A percentile compares a stretch with the other conserved stretches of the same genome.
phyloP scores from a whole-genome alignment of 1,140 invertebrate species.

The Drosophila tsacasi region DNA sequence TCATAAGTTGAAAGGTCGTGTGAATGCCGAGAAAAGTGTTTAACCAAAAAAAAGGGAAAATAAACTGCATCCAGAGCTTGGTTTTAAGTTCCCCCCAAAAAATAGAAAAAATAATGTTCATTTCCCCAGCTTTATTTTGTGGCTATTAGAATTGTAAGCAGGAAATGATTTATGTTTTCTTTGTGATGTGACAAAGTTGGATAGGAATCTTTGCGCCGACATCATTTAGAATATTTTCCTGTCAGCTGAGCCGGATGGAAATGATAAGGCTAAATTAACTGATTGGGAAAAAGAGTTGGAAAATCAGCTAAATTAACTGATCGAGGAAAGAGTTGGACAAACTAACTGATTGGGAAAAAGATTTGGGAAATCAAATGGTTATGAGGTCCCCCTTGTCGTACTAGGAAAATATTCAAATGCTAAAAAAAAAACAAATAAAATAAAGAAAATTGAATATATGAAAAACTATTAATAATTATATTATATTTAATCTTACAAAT shows the following conservation, averaged over 20 bases:
- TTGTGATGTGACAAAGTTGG: slow-evolving; percentile 42
- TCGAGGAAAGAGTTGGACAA: neutral
- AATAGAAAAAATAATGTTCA: slow-evolving; percentile 7
- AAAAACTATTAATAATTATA: neutral
- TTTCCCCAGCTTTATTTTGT: slow-evolving; percentile 4
- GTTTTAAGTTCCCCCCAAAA: slow-evolving; percentile 23
- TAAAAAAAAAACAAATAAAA: no score
- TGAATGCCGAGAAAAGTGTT: slow-evolving; percentile 55
- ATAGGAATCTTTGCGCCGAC: slow-evolving; percentile 4
- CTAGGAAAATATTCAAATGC: no score
- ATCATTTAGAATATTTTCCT: slow-evolving; percentile 45
- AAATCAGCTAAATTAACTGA: neutral
- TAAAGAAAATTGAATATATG: neutral
- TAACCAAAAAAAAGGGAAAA: slow-evolving; percentile 50
- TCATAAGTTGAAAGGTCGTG: slow-evolving; percentile 67
- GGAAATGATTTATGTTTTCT: slow-evolving; percentile 58
- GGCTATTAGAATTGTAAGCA: slow-evolving; percentile 46
- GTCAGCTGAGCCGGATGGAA: slow-evolving; percentile 51
- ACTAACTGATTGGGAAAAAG: slow-evolving; percentile 1
- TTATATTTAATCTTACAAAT: neutral
- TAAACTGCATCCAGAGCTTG: slow-evolving; percentile 38
- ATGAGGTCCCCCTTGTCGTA: no score
- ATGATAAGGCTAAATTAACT: slow-evolving; percentile 32
- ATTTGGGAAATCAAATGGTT: neutral
- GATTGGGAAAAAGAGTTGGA: slow-evolving; percentile 6